Conservation (phyloP, 2,113 vertebrate species). For the Halcyon senegalensis region DNA sequence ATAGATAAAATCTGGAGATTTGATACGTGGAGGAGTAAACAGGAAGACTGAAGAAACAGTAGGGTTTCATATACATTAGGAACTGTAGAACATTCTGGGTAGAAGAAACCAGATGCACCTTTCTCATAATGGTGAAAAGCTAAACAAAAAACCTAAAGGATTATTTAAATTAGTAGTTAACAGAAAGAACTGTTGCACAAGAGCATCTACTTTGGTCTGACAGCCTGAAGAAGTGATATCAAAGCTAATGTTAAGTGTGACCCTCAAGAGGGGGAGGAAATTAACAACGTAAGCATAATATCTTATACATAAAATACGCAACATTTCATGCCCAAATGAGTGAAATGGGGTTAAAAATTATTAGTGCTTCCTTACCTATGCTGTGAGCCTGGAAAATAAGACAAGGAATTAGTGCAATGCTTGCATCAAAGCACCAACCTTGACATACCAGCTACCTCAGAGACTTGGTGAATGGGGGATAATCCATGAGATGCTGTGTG, state of each 20-base stretch:
- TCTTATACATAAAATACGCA: background rate
- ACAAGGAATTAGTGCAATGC: background rate
- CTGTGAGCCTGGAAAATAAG: background rate
- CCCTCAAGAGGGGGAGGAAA: background rate
- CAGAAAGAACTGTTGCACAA: background rate
- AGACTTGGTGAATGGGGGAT: background rate
- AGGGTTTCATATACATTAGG: background rate
- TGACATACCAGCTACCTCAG: background rate
- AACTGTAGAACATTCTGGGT: background rate
- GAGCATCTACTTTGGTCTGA: background rate
- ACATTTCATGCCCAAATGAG: background rate
- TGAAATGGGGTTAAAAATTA: background rate
- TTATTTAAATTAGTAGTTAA: background rate
- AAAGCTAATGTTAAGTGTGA: background rate
- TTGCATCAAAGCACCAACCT: background rate
- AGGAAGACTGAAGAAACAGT: background rate
- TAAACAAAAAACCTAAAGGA: background rate
- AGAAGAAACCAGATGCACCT: background rate
- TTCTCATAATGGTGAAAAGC: background rate
- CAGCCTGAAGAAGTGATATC: background rate
- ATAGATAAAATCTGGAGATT: background rate
- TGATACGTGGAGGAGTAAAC: background rate
- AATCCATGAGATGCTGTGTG: background rate
- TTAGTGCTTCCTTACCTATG: background rate
- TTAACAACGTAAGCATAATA: background rate